Evolutionary conservation across 2,888 invertebrate genomes (phyloP).

Genomic region (Atherix ibis): DNA sequence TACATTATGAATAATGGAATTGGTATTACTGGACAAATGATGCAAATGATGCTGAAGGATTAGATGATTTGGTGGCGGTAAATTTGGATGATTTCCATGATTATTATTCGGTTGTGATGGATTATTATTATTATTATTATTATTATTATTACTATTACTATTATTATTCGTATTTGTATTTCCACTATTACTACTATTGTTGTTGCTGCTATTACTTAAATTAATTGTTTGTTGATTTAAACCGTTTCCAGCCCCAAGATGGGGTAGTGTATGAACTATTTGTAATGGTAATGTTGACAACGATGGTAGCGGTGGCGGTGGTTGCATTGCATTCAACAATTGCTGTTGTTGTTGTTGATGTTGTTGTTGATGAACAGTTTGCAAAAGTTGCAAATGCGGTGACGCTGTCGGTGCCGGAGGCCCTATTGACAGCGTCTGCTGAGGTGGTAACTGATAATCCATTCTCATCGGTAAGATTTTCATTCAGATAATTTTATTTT

Average conservation of each 20-base stretch:
- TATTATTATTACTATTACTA: slow-evolving; percentile 12
- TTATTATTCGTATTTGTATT: slow-evolving; percentile 13
- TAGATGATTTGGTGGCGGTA: slow-evolving; percentile 30
- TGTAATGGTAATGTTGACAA: slow-evolving; percentile 28
- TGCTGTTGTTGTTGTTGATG: slow-evolving; percentile 22
- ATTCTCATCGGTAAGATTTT: slow-evolving; percentile 25
- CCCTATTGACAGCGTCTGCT: slow-evolving; percentile 24
- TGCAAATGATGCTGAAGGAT: slow-evolving; percentile 31
- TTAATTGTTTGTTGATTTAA: slow-evolving; percentile 10
- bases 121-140: slow-evolving; percentile 13
- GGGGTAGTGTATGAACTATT: slow-evolving; percentile 31
- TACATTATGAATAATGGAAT: slow-evolving; percentile 17
- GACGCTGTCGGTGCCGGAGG: slow-evolving; percentile 21
- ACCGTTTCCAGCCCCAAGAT: slow-evolving; percentile 19
- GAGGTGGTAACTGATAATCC: slow-evolving; percentile 33
- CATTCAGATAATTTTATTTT: slow-evolving; percentile 12
- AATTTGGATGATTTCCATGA: slow-evolving; percentile 13
- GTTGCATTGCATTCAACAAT: slow-evolving; percentile 24
- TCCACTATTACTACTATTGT: slow-evolving; percentile 6
- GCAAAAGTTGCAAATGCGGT: slow-evolving; percentile 13
- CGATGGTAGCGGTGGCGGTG: slow-evolving; percentile 23
- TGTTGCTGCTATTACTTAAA: slow-evolving; percentile 10
- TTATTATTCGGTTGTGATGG: slow-evolving; percentile 19
- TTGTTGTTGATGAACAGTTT: slow-evolving; percentile 15
- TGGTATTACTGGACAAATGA: slow-evolving; percentile 24